These are phyloP conservation scores for Nyctibius bracteatus DNA, from an alignment of 2,113 vertebrate genomes.

Conservation along the genomic window DNA sequence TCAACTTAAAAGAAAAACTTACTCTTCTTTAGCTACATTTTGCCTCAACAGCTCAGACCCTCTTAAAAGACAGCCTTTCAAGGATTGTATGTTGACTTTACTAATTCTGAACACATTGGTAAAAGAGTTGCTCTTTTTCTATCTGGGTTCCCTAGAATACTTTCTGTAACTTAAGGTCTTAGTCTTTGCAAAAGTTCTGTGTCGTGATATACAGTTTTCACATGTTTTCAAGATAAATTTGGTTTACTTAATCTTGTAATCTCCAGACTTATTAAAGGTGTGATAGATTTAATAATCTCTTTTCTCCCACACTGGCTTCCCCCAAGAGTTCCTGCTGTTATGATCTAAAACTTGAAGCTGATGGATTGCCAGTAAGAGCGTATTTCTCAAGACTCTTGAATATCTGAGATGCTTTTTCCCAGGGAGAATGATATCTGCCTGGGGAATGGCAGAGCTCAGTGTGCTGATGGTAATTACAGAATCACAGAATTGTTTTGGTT, in stretches of 20 bases:
- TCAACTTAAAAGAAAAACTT: neutral
- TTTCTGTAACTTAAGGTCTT: neutral
- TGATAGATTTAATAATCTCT: neutral
- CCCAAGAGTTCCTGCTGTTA: neutral
- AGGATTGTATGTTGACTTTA: neutral
- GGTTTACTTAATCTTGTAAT: neutral
- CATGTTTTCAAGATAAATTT: neutral
- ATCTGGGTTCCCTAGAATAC: neutral
- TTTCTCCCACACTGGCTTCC: neutral
- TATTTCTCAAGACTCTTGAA: neutral
- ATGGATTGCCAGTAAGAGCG: neutral
- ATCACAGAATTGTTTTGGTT: no score
- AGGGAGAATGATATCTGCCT: neutral
- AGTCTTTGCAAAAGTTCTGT: neutral
- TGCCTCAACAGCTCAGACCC: neutral
- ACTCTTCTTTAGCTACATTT: neutral
- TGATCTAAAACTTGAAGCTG: neutral
- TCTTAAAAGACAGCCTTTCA: neutral
- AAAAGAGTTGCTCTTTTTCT: neutral
- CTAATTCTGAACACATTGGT: neutral
- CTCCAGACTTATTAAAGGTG: neutral
- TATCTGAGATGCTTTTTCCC: neutral
- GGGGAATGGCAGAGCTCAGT: neutral
- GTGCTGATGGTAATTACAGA: neutral
- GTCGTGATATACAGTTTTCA: neutral